Evolutionary conservation across 2,888 invertebrate species (phyloP), one percentile per base, ranked within the genome.

Genomic region (Drosophila monieri): DNA sequence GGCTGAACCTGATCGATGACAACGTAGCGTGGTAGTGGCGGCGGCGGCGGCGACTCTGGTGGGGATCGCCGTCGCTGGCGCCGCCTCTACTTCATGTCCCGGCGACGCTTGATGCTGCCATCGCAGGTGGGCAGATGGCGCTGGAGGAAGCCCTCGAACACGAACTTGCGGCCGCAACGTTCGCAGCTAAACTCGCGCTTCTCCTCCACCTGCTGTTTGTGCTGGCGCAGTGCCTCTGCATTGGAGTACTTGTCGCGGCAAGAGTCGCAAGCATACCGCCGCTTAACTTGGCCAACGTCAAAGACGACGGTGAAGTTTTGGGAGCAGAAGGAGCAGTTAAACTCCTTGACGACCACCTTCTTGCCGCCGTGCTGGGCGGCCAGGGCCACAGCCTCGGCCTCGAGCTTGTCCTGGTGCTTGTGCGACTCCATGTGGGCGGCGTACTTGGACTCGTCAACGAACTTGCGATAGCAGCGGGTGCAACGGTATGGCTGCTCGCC

Each of bases 171-270:
- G 0, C 91, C 91, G 54, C 91, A 91, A 0, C 90, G 90, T 1
- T 89, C 89, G 55, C 91, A 91, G 52, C 84, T 88, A 21, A 90
- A 91, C 12, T 91, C 91, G 0, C 91, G 89, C 57, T 91, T 91
- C 61, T 91, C 91, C 35, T 90, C 91, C 6, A 91, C 77, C 69
- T 89, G 87, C 67, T 91, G 89, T 43, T 91, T 91, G 60, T 91
- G 91, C 62, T 90, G 89, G 32, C 89, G 89, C 30, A 91, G 61
- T 39, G 89, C 85, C 73, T 91, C 91, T 6, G 88, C 91, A 60
- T 91, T 91, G 2, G 91, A 91, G 59, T 88, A 91, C 61, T 91
- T 91, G 30, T 91, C 91, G 27, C 91, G 90, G 47, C 91, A 91
- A 3, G 88, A 73, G 35, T 91, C 91, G 68, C 91, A 91, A 3